Evolutionary conservation across 1,140 invertebrate genomes (phyloP).

Genomic region (Drosophila miranda): DNA sequence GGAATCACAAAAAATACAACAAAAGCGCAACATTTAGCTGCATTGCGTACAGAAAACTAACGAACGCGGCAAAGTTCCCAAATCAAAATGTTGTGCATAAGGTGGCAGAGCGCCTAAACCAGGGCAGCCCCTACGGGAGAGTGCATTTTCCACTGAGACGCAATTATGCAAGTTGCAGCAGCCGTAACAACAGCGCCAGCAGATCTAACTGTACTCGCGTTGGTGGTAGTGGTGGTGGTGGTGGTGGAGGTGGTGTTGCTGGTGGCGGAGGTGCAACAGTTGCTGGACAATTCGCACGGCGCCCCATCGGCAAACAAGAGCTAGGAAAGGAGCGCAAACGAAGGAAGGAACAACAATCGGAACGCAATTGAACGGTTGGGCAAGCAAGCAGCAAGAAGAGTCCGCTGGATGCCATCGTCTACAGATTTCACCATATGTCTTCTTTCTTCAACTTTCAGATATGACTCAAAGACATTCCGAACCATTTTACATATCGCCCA

Average conservation of each 20-base stretch:
- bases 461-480: slow-evolving; percentile 80
- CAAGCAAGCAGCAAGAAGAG: no score
- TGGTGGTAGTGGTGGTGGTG: slow-evolving; percentile 31
- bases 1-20: slow-evolving; percentile 10
- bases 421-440: background rate
- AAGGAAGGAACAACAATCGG: slow-evolving; percentile 16
- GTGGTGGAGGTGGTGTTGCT: slow-evolving; percentile 13
- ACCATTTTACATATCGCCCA: slow-evolving; percentile 72
- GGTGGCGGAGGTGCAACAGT: slow-evolving; percentile 2
- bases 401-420: no score
- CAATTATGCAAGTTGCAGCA: slow-evolving; percentile 76
- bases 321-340: background rate
- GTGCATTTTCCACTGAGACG: slow-evolving; percentile 15
- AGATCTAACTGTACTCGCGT: slow-evolving; percentile 46
- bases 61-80: slow-evolving; percentile 3
- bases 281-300: slow-evolving; percentile 1
- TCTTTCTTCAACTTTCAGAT: slow-evolving; percentile 17
- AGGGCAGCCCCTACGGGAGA: slow-evolving; percentile 11
- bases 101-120: slow-evolving; percentile 5
- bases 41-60: slow-evolving; percentile 15
- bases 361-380: slow-evolving; percentile 4
- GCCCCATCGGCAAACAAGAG: no score
- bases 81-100: slow-evolving; percentile 11
- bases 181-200: slow-evolving; percentile 32
- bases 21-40: slow-evolving; percentile 8